Percentiles rank a stretch among this genome's conserved stretches.
phyloP scores from a whole-genome alignment of 2,797 vertebrate genomes.

The Pithecia hirsuta region DNA sequence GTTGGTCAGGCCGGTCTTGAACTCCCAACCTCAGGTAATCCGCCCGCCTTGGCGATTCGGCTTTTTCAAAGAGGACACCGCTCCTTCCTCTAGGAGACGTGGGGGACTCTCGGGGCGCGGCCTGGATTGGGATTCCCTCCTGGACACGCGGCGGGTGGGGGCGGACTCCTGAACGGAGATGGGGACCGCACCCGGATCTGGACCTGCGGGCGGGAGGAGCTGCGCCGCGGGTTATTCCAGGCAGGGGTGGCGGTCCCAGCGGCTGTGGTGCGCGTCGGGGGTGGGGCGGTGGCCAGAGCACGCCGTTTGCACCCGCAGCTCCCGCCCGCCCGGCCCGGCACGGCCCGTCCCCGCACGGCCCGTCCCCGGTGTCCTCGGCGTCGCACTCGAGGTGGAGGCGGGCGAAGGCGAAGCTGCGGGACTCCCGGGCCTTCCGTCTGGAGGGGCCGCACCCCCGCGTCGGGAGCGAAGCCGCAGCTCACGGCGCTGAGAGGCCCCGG shows the following conservation, averaged over 20 bases:
- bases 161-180: conserved; percentile 90
- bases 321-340: conserved; percentile 93
- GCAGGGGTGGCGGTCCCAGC: conserved; percentile 88
- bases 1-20: too few relatives aligned
- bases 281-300: conserved; percentile 90
- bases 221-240: background rate
- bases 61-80: conserved; percentile 88
- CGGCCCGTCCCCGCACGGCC: conserved; percentile 93
- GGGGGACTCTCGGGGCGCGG: conserved; percentile 95
- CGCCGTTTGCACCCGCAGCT: conserved; percentile 95
- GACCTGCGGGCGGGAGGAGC: conserved; percentile 82
- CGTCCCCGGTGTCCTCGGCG: conserved; percentile 95
- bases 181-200: conserved; percentile 92
- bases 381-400: conserved; percentile 96
- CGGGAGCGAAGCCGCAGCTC: conserved; percentile 92
- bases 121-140: conserved; percentile 93
- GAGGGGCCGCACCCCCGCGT: conserved; percentile 94
- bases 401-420: conserved; percentile 96
- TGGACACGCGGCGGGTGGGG: conserved; percentile 86
- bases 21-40: too few relatives aligned
- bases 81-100: conserved; percentile 94
- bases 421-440: conserved; percentile 97
- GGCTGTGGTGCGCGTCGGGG: conserved; percentile 92
- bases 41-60: background rate
- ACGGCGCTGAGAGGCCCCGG: conserved; percentile 80